Evolutionary conservation across 2,113 vertebrate species (phyloP).

Genomic region (Polypterus senegalus): DNA sequence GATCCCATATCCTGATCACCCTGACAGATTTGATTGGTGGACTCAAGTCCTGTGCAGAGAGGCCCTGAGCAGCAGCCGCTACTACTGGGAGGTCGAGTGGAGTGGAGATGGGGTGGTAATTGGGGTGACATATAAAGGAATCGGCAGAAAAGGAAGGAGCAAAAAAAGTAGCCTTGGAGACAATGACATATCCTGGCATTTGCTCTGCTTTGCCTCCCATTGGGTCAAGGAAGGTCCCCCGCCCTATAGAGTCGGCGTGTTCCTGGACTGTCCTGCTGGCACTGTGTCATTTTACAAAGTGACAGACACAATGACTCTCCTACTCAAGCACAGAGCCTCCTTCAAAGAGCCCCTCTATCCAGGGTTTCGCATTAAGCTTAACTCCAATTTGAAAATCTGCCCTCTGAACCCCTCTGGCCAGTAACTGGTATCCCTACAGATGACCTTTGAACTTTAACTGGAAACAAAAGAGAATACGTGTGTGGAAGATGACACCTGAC

Average conservation of each 20-base stretch:
- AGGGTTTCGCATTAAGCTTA: not conserved
- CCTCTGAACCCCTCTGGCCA: no score
- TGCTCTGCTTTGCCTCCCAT: not conserved
- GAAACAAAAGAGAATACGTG: no score
- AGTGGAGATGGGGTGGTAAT: not conserved
- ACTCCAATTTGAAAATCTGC: not conserved
- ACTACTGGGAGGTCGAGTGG: not conserved
- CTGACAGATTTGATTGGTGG: not conserved
- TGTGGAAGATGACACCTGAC: no score
- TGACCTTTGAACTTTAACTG: no score
- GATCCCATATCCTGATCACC: not conserved
- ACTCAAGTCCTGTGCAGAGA: not conserved
- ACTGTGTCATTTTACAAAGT: conserved; percentile 6
- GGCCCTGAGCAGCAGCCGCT: not conserved
- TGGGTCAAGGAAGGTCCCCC: no score
- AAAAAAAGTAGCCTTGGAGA: not conserved
- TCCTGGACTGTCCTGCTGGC: conserved; percentile 5
- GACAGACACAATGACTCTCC: not conserved
- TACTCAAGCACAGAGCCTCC: not conserved
- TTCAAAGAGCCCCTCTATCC: conserved; percentile 7
- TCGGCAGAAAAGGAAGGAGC: not conserved
- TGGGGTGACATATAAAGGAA: not conserved
- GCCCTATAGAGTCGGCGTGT: not conserved
- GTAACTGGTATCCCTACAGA: no score
- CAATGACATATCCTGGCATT: not conserved